Conservation (phyloP, 1,140 invertebrate species). For the Adoxophyes honmai region DNA sequence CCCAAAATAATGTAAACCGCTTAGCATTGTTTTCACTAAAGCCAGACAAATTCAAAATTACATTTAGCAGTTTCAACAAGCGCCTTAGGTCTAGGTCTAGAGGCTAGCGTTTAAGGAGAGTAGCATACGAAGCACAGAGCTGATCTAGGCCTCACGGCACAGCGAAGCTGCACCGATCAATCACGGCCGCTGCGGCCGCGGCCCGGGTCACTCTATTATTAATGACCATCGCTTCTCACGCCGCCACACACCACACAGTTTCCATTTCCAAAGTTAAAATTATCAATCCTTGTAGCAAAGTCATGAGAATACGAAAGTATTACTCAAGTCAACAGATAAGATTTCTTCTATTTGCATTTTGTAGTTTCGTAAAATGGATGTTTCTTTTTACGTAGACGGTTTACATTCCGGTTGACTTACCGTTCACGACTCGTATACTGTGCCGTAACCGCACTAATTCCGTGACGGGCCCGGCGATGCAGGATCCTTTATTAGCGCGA, state of each 20-base stretch:
- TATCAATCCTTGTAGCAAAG: too few species aligned
- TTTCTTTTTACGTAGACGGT: too few species aligned
- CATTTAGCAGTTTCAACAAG: too few species aligned
- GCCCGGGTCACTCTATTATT: constrained; percentile 15
- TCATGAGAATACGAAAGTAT: too few species aligned
- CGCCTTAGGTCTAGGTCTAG: too few species aligned
- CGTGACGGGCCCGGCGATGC: constrained; percentile 13
- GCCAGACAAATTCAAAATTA: too few species aligned
- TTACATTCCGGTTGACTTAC: background rate
- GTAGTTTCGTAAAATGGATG: too few species aligned
- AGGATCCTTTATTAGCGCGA: constrained; percentile 15
- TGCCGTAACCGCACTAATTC: constrained; percentile 18
- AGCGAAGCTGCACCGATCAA: constrained; percentile 13
- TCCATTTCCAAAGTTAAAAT: background rate
- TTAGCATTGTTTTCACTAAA: too few species aligned
- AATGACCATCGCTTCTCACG: constrained; percentile 15
- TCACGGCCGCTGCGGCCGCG: constrained; percentile 4
- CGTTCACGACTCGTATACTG: background rate
- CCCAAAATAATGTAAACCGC: too few species aligned
- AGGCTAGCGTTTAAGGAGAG: too few species aligned
- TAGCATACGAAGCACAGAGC: background rate
- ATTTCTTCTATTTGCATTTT: too few species aligned
- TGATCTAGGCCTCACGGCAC: constrained; percentile 3
- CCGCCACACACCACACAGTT: constrained; percentile 6
- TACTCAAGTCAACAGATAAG: too few species aligned